Conservation (phyloP, 2,888 invertebrate genomes). For the Anthophora plumipes region DNA sequence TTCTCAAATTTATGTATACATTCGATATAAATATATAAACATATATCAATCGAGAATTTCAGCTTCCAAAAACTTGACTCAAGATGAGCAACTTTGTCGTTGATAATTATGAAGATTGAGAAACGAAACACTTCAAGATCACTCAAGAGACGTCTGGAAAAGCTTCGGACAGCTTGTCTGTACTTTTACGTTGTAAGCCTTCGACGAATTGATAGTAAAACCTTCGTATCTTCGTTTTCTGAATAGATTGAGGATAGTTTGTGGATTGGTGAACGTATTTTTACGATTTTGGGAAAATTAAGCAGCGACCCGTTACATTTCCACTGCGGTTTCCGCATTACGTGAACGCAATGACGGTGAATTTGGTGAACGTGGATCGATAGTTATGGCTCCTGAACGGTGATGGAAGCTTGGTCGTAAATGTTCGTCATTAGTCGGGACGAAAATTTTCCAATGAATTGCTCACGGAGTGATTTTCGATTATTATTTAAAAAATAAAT, state of each 20-base stretch:
- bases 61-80: not conserved
- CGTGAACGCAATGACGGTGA: not conserved
- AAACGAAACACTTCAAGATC: not conserved
- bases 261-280: not conserved
- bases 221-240: conserved; percentile 1
- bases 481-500: not conserved
- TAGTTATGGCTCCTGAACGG: not conserved
- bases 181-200: conserved; percentile 29
- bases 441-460: not conserved
- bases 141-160: not conserved
- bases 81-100: not conserved
- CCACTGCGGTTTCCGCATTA: conserved; percentile 48
- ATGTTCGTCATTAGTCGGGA: not conserved
- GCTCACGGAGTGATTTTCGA: too few relatives aligned
- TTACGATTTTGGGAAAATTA: conserved; percentile 44
- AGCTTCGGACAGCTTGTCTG: conserved; percentile 4
- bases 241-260: not conserved
- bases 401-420: not conserved
- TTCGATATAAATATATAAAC: too few relatives aligned
- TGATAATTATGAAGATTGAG: not conserved
- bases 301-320: conserved; percentile 47
- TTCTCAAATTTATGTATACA: not conserved
- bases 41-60: not conserved
- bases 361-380: conserved; percentile 25
- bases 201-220: conserved; percentile 31